These are phyloP conservation scores for Lepus europaeus DNA, from an alignment of 2,113 vertebrate species.

Conservation along the genomic window DNA sequence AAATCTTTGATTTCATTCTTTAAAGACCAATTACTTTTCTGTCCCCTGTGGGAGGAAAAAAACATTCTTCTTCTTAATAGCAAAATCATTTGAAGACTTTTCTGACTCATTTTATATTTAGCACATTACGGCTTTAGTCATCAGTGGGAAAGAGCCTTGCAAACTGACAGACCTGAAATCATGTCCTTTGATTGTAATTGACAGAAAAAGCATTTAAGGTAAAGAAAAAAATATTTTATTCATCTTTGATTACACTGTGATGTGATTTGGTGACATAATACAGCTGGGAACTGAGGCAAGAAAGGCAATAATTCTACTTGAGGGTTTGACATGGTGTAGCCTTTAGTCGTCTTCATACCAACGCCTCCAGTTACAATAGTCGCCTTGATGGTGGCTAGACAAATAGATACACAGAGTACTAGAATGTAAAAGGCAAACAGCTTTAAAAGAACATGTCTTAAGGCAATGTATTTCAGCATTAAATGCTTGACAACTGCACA, in stretches of 20 bases:
- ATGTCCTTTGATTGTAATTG: conserved; percentile 97
- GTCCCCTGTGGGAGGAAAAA: conserved; percentile 87
- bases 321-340: conserved; percentile 89
- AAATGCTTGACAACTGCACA: conserved; percentile 75
- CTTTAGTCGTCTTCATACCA: conserved; percentile 87
- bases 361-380: conserved; percentile 87
- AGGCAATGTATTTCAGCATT: conserved; percentile 78
- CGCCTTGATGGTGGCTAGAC: conserved; percentile 88
- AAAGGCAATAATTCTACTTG: conserved; percentile 90
- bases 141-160: conserved; percentile 89
- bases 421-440: conserved; percentile 88
- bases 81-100: conserved; percentile 91
- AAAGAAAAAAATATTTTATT: conserved; percentile 92
- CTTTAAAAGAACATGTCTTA: conserved; percentile 87
- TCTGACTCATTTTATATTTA: conserved; percentile 92
- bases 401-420: conserved; percentile 86
- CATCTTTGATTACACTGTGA: conserved; percentile 93
- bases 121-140: conserved; percentile 92
- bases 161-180: conserved; percentile 91
- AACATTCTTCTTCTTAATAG: conserved; percentile 89
- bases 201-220: conserved; percentile 93
- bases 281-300: conserved; percentile 91
- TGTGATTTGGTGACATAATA: conserved; percentile 95
- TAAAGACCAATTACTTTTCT: conserved; percentile 92
- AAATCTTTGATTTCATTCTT: conserved; percentile 90